A percentile compares a stretch with the other conserved stretches of the same genome.
These are phyloP conservation scores for Drosophila carrolli DNA, from an alignment of 1,140 invertebrate species.

Conservation along the genomic window DNA sequence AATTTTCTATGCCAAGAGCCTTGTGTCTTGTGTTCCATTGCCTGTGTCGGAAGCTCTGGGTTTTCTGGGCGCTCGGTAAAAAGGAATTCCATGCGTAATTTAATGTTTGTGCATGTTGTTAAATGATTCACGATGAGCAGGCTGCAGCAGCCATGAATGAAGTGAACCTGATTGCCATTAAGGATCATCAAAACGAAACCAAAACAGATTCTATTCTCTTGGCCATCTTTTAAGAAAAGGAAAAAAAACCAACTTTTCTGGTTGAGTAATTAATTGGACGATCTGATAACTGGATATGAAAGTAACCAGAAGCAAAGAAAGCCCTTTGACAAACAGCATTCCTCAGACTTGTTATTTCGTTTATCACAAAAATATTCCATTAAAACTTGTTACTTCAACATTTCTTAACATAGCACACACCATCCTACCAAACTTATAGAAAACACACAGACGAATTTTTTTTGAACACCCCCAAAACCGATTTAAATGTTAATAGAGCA, in stretches of 20 bases:
- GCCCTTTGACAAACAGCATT: background rate
- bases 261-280: no score
- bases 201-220: background rate
- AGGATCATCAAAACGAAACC: conserved; percentile 10
- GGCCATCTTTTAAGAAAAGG: background rate
- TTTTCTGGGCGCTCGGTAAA: conserved; percentile 9
- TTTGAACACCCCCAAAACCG: conserved; percentile 26
- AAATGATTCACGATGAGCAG: conserved; percentile 65
- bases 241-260: no score
- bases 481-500: conserved; percentile 65
- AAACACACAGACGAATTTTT: background rate
- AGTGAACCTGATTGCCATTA: conserved; percentile 33
- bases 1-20: conserved; percentile 65
- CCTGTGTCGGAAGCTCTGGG: conserved; percentile 1
- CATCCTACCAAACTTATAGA: conserved; percentile 1
- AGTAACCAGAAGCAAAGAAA: background rate
- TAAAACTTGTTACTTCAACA: background rate
- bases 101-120: conserved; percentile 70
- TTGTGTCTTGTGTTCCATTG: conserved; percentile 4
- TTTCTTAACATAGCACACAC: background rate
- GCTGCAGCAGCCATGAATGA: conserved; percentile 24
- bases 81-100: conserved; percentile 71
- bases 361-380: no score
- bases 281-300: background rate
- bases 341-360: no score